Conservation (phyloP, 2,888 invertebrate genomes). For the Globia sparganii region DNA sequence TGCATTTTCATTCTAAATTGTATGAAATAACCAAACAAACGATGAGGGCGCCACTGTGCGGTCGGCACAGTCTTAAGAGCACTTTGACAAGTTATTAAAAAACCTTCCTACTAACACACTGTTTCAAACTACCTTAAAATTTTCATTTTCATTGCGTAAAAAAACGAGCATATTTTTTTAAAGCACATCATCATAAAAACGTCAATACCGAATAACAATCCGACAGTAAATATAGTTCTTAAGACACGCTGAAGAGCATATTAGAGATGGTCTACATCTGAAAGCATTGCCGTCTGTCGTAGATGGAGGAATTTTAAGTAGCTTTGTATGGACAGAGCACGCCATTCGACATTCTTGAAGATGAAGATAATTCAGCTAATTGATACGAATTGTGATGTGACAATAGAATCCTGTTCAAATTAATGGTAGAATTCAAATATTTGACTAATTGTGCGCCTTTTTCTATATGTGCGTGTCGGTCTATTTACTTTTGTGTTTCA, state of each 20-base stretch:
- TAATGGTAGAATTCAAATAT: slow-evolving; percentile 8
- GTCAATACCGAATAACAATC: slow-evolving; percentile 3
- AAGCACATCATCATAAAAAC: slow-evolving; percentile 9
- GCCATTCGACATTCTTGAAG: slow-evolving; percentile 40
- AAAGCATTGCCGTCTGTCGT: slow-evolving; percentile 18
- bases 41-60: too few species aligned
- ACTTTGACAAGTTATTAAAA: background rate
- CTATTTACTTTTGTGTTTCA: slow-evolving; percentile 1
- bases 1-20: too few species aligned
- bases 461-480: background rate
- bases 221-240: slow-evolving; percentile 8
- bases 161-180: background rate
- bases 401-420: slow-evolving; percentile 31
- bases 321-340: slow-evolving; percentile 25
- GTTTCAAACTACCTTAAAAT: too few species aligned
- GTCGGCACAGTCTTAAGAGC: too few species aligned
- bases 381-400: slow-evolving; percentile 19
- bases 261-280: slow-evolving; percentile 15
- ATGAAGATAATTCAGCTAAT: slow-evolving; percentile 26
- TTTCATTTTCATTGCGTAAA: too few species aligned
- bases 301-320: slow-evolving; percentile 21
- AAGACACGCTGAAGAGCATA: slow-evolving; percentile 21
- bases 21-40: too few species aligned
- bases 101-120: background rate
- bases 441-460: slow-evolving; percentile 5